phyloP scores from a whole-genome alignment of 2,888 invertebrate species.

The Vanessa cardui region DNA sequence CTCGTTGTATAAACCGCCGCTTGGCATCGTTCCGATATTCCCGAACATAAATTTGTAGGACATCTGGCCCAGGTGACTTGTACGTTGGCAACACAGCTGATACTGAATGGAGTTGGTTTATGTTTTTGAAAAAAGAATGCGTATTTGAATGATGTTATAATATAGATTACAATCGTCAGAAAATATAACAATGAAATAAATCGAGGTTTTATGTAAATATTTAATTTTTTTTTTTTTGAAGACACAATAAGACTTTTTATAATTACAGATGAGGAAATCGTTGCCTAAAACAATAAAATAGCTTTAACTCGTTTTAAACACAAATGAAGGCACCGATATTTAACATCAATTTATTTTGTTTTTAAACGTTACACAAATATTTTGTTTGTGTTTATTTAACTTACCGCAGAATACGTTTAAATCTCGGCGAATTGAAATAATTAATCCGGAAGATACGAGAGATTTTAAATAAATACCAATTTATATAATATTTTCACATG shows the following conservation, averaged over 20 bases:
- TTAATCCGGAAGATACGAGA: constrained; percentile 35
- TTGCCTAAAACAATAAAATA: too few relatives aligned
- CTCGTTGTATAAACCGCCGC: constrained; percentile 53
- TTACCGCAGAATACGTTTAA: constrained; percentile 14
- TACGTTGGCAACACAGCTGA: constrained; percentile 46
- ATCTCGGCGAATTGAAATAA: constrained; percentile 29
- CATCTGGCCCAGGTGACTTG: constrained; percentile 58
- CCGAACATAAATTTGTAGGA: constrained; percentile 58
- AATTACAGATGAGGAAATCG: too few relatives aligned
- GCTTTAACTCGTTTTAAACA: too few relatives aligned
- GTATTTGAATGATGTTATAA: not conserved
- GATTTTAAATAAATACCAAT: constrained; percentile 40
- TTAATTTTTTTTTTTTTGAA: too few relatives aligned
- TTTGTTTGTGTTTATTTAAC: not conserved
- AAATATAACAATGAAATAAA: not conserved
- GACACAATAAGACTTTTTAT: too few relatives aligned
- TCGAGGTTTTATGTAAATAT: too few relatives aligned
- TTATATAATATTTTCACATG: constrained; percentile 39
- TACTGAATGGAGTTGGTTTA: constrained; percentile 28
- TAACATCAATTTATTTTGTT: not conserved
- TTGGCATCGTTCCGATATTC: constrained; percentile 60
- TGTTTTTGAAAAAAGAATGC: constrained; percentile 16
- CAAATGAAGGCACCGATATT: too few relatives aligned
- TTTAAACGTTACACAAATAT: not conserved
- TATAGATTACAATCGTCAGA: not conserved